Conservation (phyloP, 1,140 invertebrate genomes). For the Drosophila burlai region DNA sequence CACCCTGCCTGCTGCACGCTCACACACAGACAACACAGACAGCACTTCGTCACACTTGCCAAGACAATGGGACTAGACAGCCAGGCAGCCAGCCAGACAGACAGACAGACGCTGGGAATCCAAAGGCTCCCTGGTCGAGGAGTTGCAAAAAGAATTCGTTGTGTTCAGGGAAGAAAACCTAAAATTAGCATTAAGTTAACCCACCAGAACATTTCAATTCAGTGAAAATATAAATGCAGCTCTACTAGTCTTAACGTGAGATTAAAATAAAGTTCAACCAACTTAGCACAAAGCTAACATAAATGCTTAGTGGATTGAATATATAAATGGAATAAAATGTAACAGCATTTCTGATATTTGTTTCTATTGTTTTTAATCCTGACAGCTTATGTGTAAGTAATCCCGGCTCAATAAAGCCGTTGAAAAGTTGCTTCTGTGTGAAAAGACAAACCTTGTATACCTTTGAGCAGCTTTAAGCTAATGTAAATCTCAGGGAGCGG, state of each 20-base stretch:
- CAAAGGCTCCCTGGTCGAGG: not conserved
- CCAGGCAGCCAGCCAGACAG: constrained; percentile 38
- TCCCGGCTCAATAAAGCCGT: not conserved
- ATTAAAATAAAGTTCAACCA: not conserved
- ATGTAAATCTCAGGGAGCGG: not conserved
- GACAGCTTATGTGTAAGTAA: not conserved
- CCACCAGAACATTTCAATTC: not conserved
- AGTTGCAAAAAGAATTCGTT: constrained; percentile 7
- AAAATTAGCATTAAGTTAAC: constrained; percentile 8
- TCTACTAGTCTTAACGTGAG: not conserved
- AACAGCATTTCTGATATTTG: not conserved
- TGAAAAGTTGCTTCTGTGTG: not conserved
- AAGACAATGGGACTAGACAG: constrained; percentile 80
- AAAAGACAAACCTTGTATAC: not conserved
- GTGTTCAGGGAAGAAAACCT: not conserved
- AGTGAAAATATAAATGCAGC: not conserved
- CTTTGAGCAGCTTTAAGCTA: not conserved
- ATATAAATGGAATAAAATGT: not conserved
- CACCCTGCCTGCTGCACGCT: constrained; percentile 19
- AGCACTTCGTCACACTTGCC: constrained; percentile 57
- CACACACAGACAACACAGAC: constrained; percentile 25
- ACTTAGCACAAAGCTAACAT: not conserved
- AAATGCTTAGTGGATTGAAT: not conserved
- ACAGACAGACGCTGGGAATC: constrained; percentile 43
- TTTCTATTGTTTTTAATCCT: not conserved